These are phyloP conservation scores for Polyommatus icarus DNA, from an alignment of 2,888 invertebrate species.

Conservation along the genomic window DNA sequence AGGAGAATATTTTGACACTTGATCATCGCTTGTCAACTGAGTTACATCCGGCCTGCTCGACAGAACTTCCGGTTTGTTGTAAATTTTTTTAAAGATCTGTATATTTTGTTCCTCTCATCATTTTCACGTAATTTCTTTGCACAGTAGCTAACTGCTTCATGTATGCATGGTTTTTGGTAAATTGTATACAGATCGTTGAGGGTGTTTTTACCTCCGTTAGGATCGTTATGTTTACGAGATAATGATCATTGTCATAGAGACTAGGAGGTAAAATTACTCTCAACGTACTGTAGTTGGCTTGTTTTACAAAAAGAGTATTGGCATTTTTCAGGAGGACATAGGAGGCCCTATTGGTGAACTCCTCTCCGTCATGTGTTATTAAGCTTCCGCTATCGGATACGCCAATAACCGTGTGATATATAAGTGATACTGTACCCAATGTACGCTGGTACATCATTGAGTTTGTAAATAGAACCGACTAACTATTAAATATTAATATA, in stretches of 20 bases:
- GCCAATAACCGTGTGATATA: conserved; percentile 32
- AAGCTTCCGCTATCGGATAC: conserved; percentile 51
- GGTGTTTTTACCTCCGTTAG: background rate
- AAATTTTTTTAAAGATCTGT: conserved; percentile 72
- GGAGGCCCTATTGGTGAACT: conserved; percentile 83
- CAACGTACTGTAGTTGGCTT: conserved; percentile 38
- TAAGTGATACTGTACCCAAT: conserved; percentile 40
- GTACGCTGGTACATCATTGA: conserved; percentile 45
- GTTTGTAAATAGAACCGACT: conserved; percentile 23
- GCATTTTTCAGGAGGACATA: conserved; percentile 84
- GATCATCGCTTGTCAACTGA: conserved; percentile 3
- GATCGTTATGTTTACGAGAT: background rate
- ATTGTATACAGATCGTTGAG: conserved; percentile 5
- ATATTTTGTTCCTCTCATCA: conserved; percentile 72
- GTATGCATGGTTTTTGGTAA: conserved; percentile 61
- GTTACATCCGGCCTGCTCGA: background rate
- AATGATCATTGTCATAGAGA: background rate
- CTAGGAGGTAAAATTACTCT: background rate
- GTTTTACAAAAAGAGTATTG: conserved; percentile 67
- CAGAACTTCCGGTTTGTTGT: conserved; percentile 49
- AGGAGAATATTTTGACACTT: background rate
- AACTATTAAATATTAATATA: background rate
- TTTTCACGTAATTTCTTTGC: conserved; percentile 66
- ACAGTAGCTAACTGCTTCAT: conserved; percentile 72
- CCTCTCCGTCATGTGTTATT: conserved; percentile 83